Base-by-base conservation (phyloP, 1,140 invertebrate genomes). In the Brachionus asplanchnoidis region DNA sequence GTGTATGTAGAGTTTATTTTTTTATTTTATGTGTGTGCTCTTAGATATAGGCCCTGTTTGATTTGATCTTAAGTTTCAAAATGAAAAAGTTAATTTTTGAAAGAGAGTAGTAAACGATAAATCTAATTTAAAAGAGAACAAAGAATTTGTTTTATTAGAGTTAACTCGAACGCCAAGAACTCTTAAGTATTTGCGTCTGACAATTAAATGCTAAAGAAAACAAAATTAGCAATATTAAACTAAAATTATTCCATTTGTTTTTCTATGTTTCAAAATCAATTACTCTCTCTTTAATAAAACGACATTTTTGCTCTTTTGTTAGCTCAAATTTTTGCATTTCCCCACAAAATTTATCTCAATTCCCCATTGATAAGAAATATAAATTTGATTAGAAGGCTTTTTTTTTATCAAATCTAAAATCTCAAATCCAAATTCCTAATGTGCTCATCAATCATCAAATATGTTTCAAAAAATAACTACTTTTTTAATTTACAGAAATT, bases 401-500 rank as follows among this genome's bases (percentile, higher is more conserved):
- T 36, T n/a, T 60, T 56, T 60, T 60, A 26, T 60, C 53, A 60
- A 60, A 60, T 60, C 53, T 60, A 23, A 60, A 20, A 60, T 60
- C 53, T 60, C 53, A 60, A 60, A 60, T 60, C 17, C 17, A 20
- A 60, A 60, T 60, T 60, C 53, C 53, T 60, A 60, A 60, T 60
- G 53, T 60, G 53, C 53, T 60, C 53, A 60, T 60, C 53, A 60
- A 60, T 60, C 53, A 60, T 60, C 53, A 60, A 60, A 60, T 60
- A 60, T 60, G 53, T 26, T 60, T 60, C 53, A 17, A 60, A 60
- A 9, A 60, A 26, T 9, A 60, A 60, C 17, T 60, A 20, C 17
- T 60, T 60, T 60, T 60, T 60, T 60, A 23, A 60, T 60, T 60
- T 60, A 60, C 53, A 60, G 53, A 60, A 60, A 60, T 60, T 60